Percentiles rank a stretch among this genome's conserved stretches.
Conservation (phyloP, 2,888 invertebrate genomes). For the Amphipyra berbera region DNA sequence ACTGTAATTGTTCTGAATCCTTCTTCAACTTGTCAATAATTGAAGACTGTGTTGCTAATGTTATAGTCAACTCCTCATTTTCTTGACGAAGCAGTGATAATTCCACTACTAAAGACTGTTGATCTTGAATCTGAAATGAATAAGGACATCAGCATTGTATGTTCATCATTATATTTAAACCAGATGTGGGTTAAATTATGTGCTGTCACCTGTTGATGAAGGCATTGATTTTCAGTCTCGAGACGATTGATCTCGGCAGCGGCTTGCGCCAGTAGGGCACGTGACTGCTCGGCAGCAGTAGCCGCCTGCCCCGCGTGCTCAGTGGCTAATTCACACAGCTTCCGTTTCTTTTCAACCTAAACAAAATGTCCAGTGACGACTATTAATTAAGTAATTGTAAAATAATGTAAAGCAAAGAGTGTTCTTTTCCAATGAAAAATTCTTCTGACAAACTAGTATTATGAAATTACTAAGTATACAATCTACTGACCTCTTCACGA, state of each 20-base stretch:
- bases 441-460: too few relatives aligned
- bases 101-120: slow-evolving; percentile 85
- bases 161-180: too few relatives aligned
- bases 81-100: slow-evolving; percentile 85
- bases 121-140: slow-evolving; percentile 82
- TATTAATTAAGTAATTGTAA: background rate
- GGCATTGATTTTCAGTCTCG: slow-evolving; percentile 78
- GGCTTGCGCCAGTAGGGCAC: slow-evolving; percentile 77
- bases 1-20: slow-evolving; percentile 75
- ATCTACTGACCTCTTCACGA: slow-evolving; percentile 76
- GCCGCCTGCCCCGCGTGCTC: slow-evolving; percentile 83
- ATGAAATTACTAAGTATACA: background rate
- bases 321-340: slow-evolving; percentile 77
- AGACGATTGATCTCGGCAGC: slow-evolving; percentile 78
- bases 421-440: too few relatives aligned
- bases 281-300: slow-evolving; percentile 82
- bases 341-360: slow-evolving; percentile 81
- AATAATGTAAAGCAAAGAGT: background rate
- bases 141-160: background rate
- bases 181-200: too few relatives aligned
- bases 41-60: slow-evolving; percentile 83
- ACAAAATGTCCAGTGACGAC: background rate
- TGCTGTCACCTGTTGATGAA: slow-evolving; percentile 75
- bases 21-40: slow-evolving; percentile 84
- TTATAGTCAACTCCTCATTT: slow-evolving; percentile 84